phyloP scores from a whole-genome alignment of 1,140 invertebrate genomes.

The Cephus cinctus region DNA sequence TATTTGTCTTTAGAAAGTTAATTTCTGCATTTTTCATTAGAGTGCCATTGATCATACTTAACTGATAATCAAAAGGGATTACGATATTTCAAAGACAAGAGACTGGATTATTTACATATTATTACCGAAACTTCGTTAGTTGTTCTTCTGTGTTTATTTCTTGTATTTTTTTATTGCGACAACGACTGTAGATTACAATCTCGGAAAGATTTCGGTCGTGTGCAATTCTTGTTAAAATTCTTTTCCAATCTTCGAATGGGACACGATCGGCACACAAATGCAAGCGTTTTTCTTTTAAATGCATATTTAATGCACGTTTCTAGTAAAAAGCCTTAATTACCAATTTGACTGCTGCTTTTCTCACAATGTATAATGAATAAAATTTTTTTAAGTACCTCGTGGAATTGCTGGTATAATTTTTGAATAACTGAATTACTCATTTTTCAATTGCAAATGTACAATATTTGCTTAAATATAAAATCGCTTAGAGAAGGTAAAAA shows the following conservation, averaged over 20 bases:
- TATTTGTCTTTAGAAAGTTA: too few relatives aligned
- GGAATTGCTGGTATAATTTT: not conserved
- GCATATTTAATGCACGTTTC: constrained; percentile 12
- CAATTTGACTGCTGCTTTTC: constrained; percentile 14
- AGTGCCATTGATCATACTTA: too few relatives aligned
- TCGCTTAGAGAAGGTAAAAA: not conserved
- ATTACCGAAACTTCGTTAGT: constrained; percentile 28
- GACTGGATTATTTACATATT: not conserved
- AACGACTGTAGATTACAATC: constrained; percentile 24
- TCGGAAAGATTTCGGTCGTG: constrained; percentile 22
- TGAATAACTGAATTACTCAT: not conserved
- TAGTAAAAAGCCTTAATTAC: constrained; percentile 19
- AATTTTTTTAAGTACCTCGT: not conserved
- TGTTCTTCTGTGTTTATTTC: constrained; percentile 29
- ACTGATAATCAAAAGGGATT: constrained; percentile 4
- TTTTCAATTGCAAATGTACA: too few relatives aligned
- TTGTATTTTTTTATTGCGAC: constrained; percentile 14
- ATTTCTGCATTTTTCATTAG: not conserved
- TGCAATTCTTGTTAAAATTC: constrained; percentile 22
- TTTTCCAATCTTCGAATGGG: constrained; percentile 23
- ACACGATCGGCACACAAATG: constrained; percentile 27
- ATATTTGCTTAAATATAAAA: not conserved
- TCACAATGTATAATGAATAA: not conserved
- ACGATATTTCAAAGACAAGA: not conserved
- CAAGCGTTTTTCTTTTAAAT: constrained; percentile 20